Evolutionary conservation across 2,797 vertebrate species (phyloP).

Genomic region (Melanotaenia maccullochi): DNA sequence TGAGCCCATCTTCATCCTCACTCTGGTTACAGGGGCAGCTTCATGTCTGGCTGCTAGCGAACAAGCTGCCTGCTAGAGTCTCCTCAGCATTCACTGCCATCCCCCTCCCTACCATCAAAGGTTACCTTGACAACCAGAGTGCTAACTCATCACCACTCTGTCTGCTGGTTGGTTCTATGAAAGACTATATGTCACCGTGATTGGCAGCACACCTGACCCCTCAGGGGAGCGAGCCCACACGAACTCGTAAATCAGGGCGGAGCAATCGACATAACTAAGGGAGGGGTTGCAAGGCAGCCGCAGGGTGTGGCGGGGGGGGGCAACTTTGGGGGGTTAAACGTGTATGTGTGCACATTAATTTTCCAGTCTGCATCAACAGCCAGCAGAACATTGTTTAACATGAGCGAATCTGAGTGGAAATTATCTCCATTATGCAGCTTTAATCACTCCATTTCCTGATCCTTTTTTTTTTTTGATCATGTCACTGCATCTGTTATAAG

Average conservation of each 20-base stretch:
- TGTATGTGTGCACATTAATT: constrained; percentile 25
- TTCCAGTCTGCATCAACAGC: constrained; percentile 17
- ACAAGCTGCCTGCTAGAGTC: constrained; percentile 57
- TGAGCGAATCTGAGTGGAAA: constrained; percentile 37
- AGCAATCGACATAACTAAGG: constrained; percentile 57
- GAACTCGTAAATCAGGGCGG: constrained; percentile 71
- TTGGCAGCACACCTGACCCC: constrained; percentile 75
- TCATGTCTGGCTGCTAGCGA: constrained; percentile 70
- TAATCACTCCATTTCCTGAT: constrained; percentile 21
- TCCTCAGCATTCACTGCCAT: constrained; percentile 75
- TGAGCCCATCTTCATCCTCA: constrained; percentile 42
- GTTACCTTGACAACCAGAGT: constrained; percentile 83
- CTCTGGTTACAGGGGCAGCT: constrained; percentile 47
- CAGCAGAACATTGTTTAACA: constrained; percentile 43
- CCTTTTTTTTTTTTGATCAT: constrained; percentile 8
- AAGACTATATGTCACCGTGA: constrained; percentile 76
- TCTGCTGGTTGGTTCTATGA: constrained; percentile 69
- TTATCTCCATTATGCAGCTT: constrained; percentile 2
- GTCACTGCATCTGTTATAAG: constrained; percentile 27
- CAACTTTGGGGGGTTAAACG: neutral
- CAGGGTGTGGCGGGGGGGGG: constrained; percentile 29
- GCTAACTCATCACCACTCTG: constrained; percentile 80
- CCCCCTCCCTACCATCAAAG: constrained; percentile 76
- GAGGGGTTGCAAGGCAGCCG: constrained; percentile 38
- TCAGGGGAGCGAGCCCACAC: constrained; percentile 61